These are phyloP conservation scores for Nothocercus julius DNA, from an alignment of 2,113 vertebrate genomes.

Conservation along the genomic window DNA sequence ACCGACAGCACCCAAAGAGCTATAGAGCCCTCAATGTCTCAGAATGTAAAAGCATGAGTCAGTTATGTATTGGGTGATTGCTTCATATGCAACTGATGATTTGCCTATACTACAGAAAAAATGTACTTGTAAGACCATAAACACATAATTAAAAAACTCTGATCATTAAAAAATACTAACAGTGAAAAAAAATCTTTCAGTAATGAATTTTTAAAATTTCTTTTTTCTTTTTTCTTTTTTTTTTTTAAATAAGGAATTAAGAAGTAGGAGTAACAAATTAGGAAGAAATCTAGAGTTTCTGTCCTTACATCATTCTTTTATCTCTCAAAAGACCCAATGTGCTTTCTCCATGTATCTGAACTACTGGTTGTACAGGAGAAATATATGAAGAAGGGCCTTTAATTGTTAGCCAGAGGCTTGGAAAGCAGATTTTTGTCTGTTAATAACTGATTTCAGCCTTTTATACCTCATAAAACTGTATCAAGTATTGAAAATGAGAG, in stretches of 20 bases:
- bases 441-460: not conserved
- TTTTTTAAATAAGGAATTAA: not conserved
- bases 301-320: not conserved
- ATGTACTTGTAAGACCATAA: not conserved
- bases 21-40: not conserved
- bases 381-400: not conserved
- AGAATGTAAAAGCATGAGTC: not conserved
- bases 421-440: not conserved
- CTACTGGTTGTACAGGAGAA: not conserved
- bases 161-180: not conserved
- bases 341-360: not conserved
- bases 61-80: not conserved
- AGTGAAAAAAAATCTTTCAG: not conserved
- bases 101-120: not conserved
- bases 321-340: not conserved
- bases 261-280: not conserved
- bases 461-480: not conserved
- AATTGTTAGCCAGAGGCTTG: not conserved
- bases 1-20: not conserved
- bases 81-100: not conserved
- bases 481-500: not conserved
- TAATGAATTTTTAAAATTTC: not conserved
- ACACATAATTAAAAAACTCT: not conserved
- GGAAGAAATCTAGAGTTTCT: not conserved
- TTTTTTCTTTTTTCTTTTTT: too few species aligned